phyloP scores from a whole-genome alignment of 2,888 invertebrate species.

The Cataglyphis altisquamis region DNA sequence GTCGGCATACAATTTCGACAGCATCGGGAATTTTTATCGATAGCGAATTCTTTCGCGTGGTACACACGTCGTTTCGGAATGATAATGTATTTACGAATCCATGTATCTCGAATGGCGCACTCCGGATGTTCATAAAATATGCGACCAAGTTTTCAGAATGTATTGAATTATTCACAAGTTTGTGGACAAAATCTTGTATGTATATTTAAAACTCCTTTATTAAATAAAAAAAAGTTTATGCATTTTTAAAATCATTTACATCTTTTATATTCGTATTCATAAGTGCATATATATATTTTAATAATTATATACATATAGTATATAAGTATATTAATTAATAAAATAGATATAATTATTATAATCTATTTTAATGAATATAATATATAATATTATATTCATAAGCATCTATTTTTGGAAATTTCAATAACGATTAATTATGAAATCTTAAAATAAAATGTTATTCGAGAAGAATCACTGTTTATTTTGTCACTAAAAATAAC shows the following conservation, averaged over 20 bases:
- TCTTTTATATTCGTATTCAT: not conserved
- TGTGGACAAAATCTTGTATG: not conserved
- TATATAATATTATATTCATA: too few relatives aligned
- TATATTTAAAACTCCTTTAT: not conserved
- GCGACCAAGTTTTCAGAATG: not conserved
- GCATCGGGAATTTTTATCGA: constrained; percentile 22
- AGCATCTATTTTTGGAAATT: not conserved
- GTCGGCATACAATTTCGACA: constrained; percentile 35
- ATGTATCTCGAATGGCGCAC: not conserved
- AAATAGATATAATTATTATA: not conserved
- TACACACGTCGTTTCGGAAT: not conserved
- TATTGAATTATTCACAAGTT: not conserved
- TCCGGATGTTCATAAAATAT: not conserved
- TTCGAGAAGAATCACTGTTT: not conserved
- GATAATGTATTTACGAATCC: constrained; percentile 3
- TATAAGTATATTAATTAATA: too few relatives aligned
- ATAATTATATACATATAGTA: too few relatives aligned
- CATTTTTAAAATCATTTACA: not conserved
- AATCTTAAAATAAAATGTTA: not conserved
- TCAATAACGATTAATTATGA: not conserved
- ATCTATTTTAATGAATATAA: too few relatives aligned
- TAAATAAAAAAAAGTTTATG: not conserved
- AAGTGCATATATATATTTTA: not conserved
- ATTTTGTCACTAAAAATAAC: not conserved
- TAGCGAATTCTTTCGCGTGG: not conserved